Conservation (phyloP, 2,113 vertebrate species). For the Hylia prasina region DNA sequence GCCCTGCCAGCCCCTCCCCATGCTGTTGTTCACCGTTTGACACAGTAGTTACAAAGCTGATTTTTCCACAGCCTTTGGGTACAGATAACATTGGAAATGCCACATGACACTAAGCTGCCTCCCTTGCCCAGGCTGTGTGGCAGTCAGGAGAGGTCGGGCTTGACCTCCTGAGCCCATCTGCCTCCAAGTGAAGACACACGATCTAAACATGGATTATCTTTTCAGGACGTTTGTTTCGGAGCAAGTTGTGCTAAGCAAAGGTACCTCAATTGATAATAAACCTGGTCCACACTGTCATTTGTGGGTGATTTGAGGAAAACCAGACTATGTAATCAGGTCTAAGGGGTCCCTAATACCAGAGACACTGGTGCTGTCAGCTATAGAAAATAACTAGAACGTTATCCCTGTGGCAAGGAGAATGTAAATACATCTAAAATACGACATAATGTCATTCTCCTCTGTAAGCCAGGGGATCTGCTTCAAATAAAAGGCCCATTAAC, state of each 20-base stretch:
- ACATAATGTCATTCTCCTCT: constrained; percentile 79
- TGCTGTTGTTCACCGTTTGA: neutral
- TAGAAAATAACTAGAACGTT: constrained; percentile 79
- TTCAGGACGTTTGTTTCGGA: constrained; percentile 61
- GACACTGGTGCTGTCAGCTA: constrained; percentile 74
- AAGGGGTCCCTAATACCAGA: constrained; percentile 73
- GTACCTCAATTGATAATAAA: constrained; percentile 70
- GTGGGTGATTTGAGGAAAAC: constrained; percentile 71
- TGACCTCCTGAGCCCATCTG: constrained; percentile 54
- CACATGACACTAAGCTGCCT: accelerated
- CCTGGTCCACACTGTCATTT: constrained; percentile 67
- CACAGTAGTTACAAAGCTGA: neutral
- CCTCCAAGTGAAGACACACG: constrained; percentile 14
- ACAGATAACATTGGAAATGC: accelerated
- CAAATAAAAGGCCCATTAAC: constrained; percentile 79
- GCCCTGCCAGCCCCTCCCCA: neutral
- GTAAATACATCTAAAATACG: constrained; percentile 79
- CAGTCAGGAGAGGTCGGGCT: neutral
- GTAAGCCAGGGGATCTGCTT: constrained; percentile 75
- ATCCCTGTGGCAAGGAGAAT: constrained; percentile 77
- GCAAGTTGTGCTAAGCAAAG: constrained; percentile 58
- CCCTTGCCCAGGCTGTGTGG: neutral
- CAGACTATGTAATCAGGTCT: constrained; percentile 75
- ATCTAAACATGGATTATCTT: constrained; percentile 50
- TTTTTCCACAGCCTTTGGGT: neutral